Evolutionary conservation across 2,113 vertebrate genomes (phyloP).

Genomic region (Barnardius zonarius): DNA sequence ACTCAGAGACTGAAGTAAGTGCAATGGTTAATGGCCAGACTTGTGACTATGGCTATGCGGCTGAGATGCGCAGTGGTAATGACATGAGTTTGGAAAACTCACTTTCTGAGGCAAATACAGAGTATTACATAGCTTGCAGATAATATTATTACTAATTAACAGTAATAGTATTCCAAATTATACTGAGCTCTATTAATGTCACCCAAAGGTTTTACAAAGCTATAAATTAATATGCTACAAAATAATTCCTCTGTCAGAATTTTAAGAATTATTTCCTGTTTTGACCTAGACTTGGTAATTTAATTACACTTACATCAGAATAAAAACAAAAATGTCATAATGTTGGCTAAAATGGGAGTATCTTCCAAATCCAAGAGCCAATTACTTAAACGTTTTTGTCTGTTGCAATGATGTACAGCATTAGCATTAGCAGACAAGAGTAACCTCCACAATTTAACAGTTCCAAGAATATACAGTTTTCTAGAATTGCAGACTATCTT

Average conservation of each 20-base stretch:
- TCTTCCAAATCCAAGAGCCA: background rate
- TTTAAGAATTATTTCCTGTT: constrained; percentile 24
- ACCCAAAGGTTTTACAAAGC: background rate
- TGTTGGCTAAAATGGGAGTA: background rate
- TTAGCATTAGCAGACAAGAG: background rate
- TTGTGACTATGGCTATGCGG: background rate
- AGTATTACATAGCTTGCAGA: background rate
- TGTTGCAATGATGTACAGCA: background rate
- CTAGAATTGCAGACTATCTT: background rate
- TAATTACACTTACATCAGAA: constrained; percentile 32
- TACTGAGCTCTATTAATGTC: background rate
- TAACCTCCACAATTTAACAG: background rate
- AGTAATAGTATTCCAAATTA: background rate
- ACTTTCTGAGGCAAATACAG: background rate
- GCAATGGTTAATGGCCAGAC: background rate
- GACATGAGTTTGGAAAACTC: background rate
- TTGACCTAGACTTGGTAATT: background rate
- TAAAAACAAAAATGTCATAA: constrained; percentile 12
- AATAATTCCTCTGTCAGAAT: background rate
- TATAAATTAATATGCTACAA: background rate
- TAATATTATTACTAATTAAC: background rate
- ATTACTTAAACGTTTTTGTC: background rate
- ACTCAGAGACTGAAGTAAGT: background rate
- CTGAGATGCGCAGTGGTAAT: background rate
- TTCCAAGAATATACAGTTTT: background rate